Evolutionary conservation across 1,140 invertebrate species (phyloP).

Genomic region (Calliopsis andreniformis): DNA sequence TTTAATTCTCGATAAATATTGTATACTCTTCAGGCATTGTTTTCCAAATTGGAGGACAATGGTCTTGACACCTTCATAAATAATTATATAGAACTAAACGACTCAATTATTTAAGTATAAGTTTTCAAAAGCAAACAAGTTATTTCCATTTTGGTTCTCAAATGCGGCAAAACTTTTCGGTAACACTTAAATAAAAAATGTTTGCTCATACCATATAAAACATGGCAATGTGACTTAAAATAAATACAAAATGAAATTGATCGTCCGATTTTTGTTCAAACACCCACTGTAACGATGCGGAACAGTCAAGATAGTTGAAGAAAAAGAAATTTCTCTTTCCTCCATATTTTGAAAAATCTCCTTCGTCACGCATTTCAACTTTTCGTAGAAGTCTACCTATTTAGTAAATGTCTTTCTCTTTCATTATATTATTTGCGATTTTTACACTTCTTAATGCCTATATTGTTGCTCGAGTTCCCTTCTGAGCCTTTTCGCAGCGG

Average conservation of each 20-base stretch:
- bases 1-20: not conserved
- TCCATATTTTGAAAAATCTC: not conserved
- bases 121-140: too few relatives aligned
- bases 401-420: not conserved
- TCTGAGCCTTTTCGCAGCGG: conserved; percentile 82
- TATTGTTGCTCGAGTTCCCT: conserved; percentile 82
- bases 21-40: not conserved
- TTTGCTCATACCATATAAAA: too few relatives aligned
- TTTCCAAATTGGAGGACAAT: not conserved
- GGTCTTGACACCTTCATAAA: not conserved
- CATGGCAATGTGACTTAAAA: too few relatives aligned
- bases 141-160: too few relatives aligned
- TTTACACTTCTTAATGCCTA: conserved; percentile 71
- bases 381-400: not conserved
- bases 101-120: conserved; percentile 1
- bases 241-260: too few relatives aligned
- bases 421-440: not conserved
- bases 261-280: not conserved
- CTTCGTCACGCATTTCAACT: not conserved
- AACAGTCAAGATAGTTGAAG: not conserved
- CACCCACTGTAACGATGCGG: not conserved
- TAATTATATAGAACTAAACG: not conserved
- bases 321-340: not conserved
- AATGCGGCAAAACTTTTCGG: too few relatives aligned
- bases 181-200: too few relatives aligned